These are phyloP conservation scores for Nylanderia fulva DNA, from an alignment of 1,140 invertebrate genomes.

Conservation along the genomic window DNA sequence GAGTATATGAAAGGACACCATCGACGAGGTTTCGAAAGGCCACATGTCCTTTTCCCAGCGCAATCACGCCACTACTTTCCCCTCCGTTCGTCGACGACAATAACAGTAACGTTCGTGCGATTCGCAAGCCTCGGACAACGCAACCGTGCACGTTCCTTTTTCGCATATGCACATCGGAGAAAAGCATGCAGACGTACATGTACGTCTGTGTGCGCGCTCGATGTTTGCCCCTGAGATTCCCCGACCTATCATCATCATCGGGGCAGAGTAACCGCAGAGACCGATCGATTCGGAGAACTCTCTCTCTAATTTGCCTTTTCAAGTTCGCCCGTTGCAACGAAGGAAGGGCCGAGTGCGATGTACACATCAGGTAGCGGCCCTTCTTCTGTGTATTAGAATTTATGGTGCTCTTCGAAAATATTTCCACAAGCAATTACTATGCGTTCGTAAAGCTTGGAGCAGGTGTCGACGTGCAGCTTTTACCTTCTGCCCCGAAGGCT, in stretches of 20 bases:
- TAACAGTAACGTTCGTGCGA: slow-evolving; percentile 42
- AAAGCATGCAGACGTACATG: slow-evolving; percentile 12
- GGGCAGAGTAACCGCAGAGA: slow-evolving; percentile 31
- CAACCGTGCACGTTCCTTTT: background rate
- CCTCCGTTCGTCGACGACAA: background rate
- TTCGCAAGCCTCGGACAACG: slow-evolving; percentile 23
- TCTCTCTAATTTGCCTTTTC: slow-evolving; percentile 50
- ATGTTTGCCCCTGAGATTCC: slow-evolving; percentile 39
- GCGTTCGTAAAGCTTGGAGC: background rate
- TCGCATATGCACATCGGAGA: slow-evolving; percentile 40
- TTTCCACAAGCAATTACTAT: slow-evolving; percentile 20
- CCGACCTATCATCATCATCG: slow-evolving; percentile 53
- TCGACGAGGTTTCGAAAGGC: slow-evolving; percentile 12
- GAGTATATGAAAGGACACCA: slow-evolving; percentile 9
- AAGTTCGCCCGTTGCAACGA: slow-evolving; percentile 16
- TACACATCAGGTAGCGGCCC: slow-evolving; percentile 30
- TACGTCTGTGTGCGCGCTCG: background rate
- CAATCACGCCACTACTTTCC: slow-evolving; percentile 21
- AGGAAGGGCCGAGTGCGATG: background rate
- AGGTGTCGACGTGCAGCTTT: background rate
- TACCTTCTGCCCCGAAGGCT: background rate
- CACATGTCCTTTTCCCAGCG: slow-evolving; percentile 41
- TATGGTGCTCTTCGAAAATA: slow-evolving; percentile 1
- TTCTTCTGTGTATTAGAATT: slow-evolving; percentile 19
- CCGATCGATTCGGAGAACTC: slow-evolving; percentile 50